Conservation (phyloP, 1,140 invertebrate genomes). For the Papilio polytes region DNA sequence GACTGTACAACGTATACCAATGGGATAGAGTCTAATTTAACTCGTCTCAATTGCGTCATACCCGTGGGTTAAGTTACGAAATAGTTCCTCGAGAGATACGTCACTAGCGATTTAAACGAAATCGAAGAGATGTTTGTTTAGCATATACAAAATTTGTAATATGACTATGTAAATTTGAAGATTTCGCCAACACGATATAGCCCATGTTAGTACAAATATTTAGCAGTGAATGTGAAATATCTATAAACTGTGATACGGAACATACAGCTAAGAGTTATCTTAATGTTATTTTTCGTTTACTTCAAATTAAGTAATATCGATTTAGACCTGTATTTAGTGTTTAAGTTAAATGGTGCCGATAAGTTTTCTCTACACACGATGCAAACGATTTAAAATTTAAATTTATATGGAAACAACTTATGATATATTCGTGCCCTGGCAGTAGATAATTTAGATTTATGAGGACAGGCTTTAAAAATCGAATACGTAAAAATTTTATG, state of each 20-base stretch:
- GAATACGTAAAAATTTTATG: conserved; percentile 8
- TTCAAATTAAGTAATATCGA: background rate
- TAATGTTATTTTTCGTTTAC: too few species aligned
- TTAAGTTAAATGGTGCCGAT: background rate
- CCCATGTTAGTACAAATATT: conserved; percentile 13
- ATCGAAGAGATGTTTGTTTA: conserved; percentile 34
- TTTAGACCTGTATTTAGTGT: background rate
- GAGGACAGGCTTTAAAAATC: conserved; percentile 18
- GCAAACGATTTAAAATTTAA: background rate
- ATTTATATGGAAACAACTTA: background rate
- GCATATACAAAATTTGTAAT: conserved; percentile 26
- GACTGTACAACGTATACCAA: conserved; percentile 13
- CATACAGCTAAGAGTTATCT: background rate
- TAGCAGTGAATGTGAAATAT: background rate
- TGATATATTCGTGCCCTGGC: conserved; percentile 1
- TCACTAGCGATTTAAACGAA: conserved; percentile 37
- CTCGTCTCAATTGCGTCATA: background rate
- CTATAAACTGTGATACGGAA: background rate
- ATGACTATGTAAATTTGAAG: conserved; percentile 23
- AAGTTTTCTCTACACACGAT: background rate
- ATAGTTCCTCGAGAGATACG: conserved; percentile 34
- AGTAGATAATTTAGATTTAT: conserved; percentile 23
- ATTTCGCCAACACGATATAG: conserved; percentile 12
- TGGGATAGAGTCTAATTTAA: conserved; percentile 19
- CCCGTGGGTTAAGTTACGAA: conserved; percentile 10